A percentile compares a stretch with the other conserved stretches of the same genome.
Evolutionary conservation across 1,140 invertebrate genomes (phyloP).

Genomic region (Coptotermes formosanus): DNA sequence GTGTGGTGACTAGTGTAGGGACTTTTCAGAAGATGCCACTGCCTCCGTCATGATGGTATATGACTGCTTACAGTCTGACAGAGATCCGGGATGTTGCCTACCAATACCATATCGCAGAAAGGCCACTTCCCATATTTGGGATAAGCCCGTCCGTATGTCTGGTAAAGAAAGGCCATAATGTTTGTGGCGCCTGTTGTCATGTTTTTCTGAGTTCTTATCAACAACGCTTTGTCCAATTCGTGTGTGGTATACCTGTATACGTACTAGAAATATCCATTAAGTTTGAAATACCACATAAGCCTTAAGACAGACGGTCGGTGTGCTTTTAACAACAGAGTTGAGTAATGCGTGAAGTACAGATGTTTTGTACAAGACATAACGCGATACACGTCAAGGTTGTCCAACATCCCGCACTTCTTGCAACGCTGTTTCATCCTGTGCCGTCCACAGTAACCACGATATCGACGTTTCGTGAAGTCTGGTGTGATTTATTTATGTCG

Average conservation of each 20-base stretch:
- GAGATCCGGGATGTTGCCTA: no score
- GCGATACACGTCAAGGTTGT: not conserved
- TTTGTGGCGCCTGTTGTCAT: not conserved
- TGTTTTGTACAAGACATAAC: not conserved
- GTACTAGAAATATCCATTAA: slow-evolving; percentile 5
- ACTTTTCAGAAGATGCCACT: no score
- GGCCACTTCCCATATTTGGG: not conserved
- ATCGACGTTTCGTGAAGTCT: no score
- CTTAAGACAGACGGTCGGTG: no score
- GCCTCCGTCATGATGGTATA: no score
- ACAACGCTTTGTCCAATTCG: not conserved
- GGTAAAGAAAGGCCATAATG: not conserved
- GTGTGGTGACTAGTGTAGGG: no score
- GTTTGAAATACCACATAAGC: not conserved
- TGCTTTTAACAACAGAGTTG: not conserved
- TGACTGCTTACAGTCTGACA: no score
- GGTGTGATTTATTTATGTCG: no score
- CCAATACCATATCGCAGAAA: not conserved
- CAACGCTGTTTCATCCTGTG: no score
- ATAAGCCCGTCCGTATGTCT: not conserved
- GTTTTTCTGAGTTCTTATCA: not conserved
- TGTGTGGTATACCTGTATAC: slow-evolving; percentile 3
- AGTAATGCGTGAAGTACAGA: not conserved
- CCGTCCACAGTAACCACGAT: no score
- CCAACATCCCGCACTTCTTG: not conserved